phyloP scores from a whole-genome alignment of 2,888 invertebrate genomes.

The Chamaedrilus cognettii region DNA sequence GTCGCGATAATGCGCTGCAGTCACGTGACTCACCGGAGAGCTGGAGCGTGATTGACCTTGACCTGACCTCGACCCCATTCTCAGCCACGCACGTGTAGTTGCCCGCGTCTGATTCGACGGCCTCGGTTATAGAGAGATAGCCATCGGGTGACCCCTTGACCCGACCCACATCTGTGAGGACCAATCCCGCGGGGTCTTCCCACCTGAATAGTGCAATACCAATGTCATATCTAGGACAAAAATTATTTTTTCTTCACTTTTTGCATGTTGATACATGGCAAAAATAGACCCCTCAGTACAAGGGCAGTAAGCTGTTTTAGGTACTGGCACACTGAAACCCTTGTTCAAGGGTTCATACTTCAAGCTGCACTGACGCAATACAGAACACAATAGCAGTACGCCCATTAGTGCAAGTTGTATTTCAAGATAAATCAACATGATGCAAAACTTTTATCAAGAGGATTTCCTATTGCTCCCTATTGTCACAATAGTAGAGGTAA shows the following conservation, averaged over 20 bases:
- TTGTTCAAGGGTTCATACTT: not conserved
- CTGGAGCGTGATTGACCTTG: not conserved
- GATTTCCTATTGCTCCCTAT: too few relatives aligned
- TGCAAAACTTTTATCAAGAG: too few relatives aligned
- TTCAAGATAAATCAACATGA: too few relatives aligned
- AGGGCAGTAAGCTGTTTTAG: too few relatives aligned
- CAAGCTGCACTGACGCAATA: not conserved
- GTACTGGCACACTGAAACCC: too few relatives aligned
- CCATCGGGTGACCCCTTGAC: not conserved
- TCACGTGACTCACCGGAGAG: not conserved
- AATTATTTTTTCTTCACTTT: not conserved
- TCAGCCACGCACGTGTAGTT: conserved; percentile 63
- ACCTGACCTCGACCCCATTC: conserved; percentile 67
- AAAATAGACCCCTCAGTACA: not conserved
- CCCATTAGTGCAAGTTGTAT: too few relatives aligned
- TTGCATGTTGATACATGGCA: not conserved
- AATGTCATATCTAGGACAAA: not conserved
- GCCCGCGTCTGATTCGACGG: conserved; percentile 30
- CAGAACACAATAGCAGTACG: not conserved
- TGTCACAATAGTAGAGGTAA: too few relatives aligned
- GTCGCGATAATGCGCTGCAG: too few relatives aligned
- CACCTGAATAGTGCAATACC: not conserved
- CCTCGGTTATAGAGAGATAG: not conserved
- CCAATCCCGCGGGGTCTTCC: not conserved
- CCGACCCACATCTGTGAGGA: not conserved